These are phyloP conservation scores for Heteronetta atricapilla DNA, from an alignment of 2,113 vertebrate genomes.

Conservation along the genomic window DNA sequence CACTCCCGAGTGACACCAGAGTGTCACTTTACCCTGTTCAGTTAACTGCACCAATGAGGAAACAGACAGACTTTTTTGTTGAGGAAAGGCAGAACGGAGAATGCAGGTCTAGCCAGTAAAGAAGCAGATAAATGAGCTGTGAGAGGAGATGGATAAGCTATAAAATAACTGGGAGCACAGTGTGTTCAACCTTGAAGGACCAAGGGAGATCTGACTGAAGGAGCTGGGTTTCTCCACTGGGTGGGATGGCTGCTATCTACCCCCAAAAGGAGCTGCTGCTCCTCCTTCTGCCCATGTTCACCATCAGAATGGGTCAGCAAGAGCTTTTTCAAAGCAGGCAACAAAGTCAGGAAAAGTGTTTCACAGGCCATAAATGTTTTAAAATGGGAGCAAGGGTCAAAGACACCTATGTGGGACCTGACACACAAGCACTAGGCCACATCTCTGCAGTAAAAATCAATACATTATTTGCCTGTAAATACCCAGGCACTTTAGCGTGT, in stretches of 20 bases:
- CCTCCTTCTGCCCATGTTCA: not conserved
- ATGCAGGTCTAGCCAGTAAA: too few species aligned
- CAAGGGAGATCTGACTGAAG: too few species aligned
- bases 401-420: not conserved
- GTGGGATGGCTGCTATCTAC: not conserved
- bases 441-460: not conserved
- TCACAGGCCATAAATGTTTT: not conserved
- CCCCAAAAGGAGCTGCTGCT: not conserved
- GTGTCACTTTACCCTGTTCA: not conserved
- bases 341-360: not conserved
- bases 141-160: too few species aligned
- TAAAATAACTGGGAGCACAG: too few species aligned
- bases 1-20: not conserved
- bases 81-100: too few species aligned
- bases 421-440: not conserved
- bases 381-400: not conserved
- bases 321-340: not conserved
- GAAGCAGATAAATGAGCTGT: too few species aligned
- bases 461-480: not conserved
- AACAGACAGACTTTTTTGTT: not conserved
- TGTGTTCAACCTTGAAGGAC: too few species aligned
- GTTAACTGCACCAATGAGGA: not conserved
- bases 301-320: not conserved
- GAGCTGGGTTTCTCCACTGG: not conserved
- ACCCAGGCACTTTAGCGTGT: not conserved